Evolutionary conservation across 2,888 invertebrate genomes (phyloP).

Genomic region (Yponomeuta malinellus): DNA sequence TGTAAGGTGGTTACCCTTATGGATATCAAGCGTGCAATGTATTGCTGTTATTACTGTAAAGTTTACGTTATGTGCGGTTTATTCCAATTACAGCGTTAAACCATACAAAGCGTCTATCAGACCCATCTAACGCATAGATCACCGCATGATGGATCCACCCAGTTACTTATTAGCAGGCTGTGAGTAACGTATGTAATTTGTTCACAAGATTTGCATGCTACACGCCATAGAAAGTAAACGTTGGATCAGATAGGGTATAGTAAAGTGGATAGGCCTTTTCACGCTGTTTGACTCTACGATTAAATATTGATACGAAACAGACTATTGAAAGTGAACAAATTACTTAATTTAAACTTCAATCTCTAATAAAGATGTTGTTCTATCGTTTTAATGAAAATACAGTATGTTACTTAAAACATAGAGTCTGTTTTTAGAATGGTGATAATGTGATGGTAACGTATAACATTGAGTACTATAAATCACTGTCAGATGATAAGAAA

Average conservation of each 20-base stretch:
- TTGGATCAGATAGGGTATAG: constrained; percentile 20
- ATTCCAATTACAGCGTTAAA: neutral
- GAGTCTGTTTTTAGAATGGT: neutral
- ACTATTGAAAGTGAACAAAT: constrained; percentile 11
- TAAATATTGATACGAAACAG: neutral
- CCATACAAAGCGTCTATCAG: neutral
- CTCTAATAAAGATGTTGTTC: neutral
- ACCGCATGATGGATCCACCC: neutral
- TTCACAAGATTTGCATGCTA: constrained; percentile 41
- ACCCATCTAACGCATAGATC: neutral
- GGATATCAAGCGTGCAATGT: too few species aligned
- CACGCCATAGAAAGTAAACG: constrained; percentile 48
- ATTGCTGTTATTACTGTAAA: too few species aligned
- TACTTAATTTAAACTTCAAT: neutral
- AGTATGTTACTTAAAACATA: neutral
- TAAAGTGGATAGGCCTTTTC: constrained; percentile 9
- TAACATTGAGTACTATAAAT: neutral
- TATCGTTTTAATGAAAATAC: neutral
- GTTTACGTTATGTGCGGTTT: neutral
- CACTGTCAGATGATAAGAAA: neutral
- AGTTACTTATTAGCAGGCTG: neutral
- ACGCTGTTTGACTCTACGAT: neutral
- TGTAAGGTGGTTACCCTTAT: too few species aligned
- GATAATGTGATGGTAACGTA: neutral
- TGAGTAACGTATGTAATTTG: constrained; percentile 14